Base-by-base conservation (phyloP, 2,113 vertebrate genomes). In the Sinosuthora webbiana region DNA sequence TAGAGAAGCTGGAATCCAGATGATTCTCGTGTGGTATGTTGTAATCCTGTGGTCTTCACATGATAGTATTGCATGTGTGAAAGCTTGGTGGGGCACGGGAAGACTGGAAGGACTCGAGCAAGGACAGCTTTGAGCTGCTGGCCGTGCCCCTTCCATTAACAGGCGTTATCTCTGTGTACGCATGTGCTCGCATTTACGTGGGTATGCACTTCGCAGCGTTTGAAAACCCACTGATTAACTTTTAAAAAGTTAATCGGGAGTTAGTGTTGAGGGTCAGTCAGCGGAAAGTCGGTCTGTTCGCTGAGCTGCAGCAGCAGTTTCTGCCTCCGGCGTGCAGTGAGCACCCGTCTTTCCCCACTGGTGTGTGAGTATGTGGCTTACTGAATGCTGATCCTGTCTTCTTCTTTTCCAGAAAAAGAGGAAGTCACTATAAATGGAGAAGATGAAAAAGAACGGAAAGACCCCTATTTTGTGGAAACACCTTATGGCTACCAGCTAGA, bases 401-500 rank as follows among this genome's bases (percentile, higher is more conserved):
- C 64, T 86, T 74, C 49, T 95, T 60, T 97, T 95, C 53, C 90
- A 99, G 99, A 98, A 97, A 98, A 98, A 97, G 97, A 98, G 94
- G 98, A 98, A 93, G 94, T 86, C 97, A 49, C 84, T 95, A 47
- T 98, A 78, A 98, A 98, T 94, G 97, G 98, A 95, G 98, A 98
- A 74, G 98, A 98, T 92, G 98, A 98, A 83, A 99, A 98, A 97
- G 98, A 98, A 65, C 96, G 96, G 64, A 98, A 97, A 88, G 95
- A 97, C 45, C 98, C 98, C 10, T 99, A 99, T 96, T 99, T 98
- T 97, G 98, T 99, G 98, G 99, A 99, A 96, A 99, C 99, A 7
- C 99, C 99, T n/a, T 99, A 99, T 0, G 99, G 99, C 89, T 99
- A 98, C 94, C 99, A 99, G 95, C 87, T 99, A 96, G 99, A 99